Evolutionary conservation across 2,113 vertebrate genomes (phyloP).

Genomic region (Catharus minimus): DNA sequence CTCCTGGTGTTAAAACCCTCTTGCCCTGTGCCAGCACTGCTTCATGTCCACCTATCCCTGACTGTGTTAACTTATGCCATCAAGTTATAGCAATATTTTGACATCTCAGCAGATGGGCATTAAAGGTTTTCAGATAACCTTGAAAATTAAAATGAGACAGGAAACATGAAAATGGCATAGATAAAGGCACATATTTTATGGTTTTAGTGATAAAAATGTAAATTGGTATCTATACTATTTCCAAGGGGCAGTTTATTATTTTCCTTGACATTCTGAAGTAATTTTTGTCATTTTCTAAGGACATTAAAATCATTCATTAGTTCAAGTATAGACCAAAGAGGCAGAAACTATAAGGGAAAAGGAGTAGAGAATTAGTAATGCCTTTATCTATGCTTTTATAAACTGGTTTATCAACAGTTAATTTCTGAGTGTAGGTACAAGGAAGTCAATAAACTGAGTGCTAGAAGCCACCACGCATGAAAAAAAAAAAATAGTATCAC

Average conservation of each 20-base stretch:
- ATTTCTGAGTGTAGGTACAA: not conserved
- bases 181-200: not conserved
- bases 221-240: not conserved
- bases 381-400: not conserved
- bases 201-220: not conserved
- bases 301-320: not conserved
- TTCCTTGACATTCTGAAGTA: not conserved
- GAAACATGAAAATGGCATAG: not conserved
- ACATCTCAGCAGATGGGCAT: not conserved
- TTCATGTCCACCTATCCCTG: not conserved
- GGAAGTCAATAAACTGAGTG: not conserved
- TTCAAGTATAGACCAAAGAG: not conserved
- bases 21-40: not conserved
- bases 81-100: not conserved
- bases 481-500: not conserved
- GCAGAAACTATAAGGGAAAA: not conserved
- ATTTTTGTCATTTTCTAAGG: not conserved
- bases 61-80: not conserved
- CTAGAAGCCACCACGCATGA: not conserved
- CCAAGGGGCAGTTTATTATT: not conserved
- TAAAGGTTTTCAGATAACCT: not conserved
- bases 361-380: not conserved
- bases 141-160: not conserved
- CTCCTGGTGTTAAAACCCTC: not conserved
- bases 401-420: not conserved